Evolutionary conservation across 2,113 vertebrate species (phyloP).

Genomic region (Phyllopteryx taeniolatus): DNA sequence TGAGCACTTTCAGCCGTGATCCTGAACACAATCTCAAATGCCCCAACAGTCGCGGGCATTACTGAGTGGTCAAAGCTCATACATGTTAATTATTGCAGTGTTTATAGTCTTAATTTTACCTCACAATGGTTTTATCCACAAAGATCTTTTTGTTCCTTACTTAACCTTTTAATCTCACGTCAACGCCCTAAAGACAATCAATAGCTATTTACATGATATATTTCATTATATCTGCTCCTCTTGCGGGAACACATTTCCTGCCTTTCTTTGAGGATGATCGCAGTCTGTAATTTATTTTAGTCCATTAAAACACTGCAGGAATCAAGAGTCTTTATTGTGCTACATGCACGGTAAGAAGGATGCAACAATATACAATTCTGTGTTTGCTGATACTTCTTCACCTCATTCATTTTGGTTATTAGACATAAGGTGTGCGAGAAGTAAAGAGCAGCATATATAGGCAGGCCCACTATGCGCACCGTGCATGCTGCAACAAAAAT

Average conservation of each 20-base stretch:
- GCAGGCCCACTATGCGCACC: neutral
- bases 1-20: neutral
- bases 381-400: conserved; percentile 17
- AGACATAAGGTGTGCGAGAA: neutral
- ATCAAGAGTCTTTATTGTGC: conserved; percentile 10
- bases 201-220: conserved; percentile 69
- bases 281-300: conserved; percentile 4
- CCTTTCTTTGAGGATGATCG: conserved; percentile 13
- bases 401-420: conserved; percentile 1
- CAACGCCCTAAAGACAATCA: conserved; percentile 62
- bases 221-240: conserved; percentile 56
- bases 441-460: neutral
- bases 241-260: neutral
- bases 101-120: conserved; percentile 61
- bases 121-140: conserved; percentile 68
- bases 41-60: conserved; percentile 17
- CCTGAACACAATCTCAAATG: conserved; percentile 27
- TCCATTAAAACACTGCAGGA: conserved; percentile 3
- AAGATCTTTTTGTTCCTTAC: conserved; percentile 52
- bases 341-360: neutral
- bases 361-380: neutral
- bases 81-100: conserved; percentile 50
- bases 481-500: neutral
- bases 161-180: conserved; percentile 69
- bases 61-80: conserved; percentile 16